Percentiles rank a stretch among this genome's conserved stretches.
These are phyloP conservation scores for Etheostoma cragini DNA, from an alignment of 2,113 vertebrate genomes.

Conservation along the genomic window DNA sequence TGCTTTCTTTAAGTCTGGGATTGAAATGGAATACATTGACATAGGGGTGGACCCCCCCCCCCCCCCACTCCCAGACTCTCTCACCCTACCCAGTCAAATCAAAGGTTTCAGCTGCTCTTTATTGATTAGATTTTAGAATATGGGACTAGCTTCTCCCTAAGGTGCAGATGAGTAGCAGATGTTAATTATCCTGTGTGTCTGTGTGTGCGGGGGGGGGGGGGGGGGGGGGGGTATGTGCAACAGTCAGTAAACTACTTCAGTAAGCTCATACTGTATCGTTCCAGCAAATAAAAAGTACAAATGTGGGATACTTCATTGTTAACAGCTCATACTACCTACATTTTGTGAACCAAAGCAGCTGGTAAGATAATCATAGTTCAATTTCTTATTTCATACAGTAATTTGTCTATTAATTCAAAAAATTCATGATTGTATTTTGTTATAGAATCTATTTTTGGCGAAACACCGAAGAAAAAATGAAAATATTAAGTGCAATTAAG, in stretches of 20 bases:
- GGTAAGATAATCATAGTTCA: neutral
- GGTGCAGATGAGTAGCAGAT: conserved; percentile 81
- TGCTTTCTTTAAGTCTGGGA: conserved; percentile 78
- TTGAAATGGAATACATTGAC: conserved; percentile 83
- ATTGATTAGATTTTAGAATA: conserved; percentile 84
- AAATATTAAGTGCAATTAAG: no score
- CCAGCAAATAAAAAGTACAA: conserved; percentile 42
- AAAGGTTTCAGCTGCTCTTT: conserved; percentile 82
- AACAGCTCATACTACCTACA: neutral
- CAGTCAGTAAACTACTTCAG: conserved; percentile 53
- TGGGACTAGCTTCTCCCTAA: conserved; percentile 77
- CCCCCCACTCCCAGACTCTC: conserved; percentile 37
- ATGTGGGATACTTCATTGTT: neutral
- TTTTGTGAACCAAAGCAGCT: neutral
- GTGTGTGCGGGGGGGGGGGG: conserved; percentile 30
- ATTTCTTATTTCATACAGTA: neutral
- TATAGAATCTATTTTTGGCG: neutral
- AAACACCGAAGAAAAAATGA: neutral
- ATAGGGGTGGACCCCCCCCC: conserved; percentile 63
- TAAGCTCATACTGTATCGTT: conserved; percentile 47
- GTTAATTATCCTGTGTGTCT: conserved; percentile 78
- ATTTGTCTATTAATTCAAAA: neutral
- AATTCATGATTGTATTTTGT: neutral
- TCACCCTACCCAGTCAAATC: conserved; percentile 77
- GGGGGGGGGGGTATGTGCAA: conserved; percentile 27